Base-by-base conservation (phyloP, 2,797 vertebrate species). In the Sebastes oblongus region DNA sequence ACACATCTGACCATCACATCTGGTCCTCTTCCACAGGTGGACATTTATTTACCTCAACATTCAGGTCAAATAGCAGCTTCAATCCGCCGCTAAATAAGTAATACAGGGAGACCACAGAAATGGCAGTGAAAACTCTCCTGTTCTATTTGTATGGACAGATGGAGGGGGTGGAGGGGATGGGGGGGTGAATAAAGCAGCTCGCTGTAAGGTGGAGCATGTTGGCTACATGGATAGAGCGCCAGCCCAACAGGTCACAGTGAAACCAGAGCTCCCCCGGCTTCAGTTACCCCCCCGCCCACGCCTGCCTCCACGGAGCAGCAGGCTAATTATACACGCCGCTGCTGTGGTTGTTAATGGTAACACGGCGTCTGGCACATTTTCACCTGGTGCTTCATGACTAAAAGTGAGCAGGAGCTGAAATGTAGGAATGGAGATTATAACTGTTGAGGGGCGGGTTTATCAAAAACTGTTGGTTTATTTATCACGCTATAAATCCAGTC, bases 291-390 rank as follows among this genome's bases (percentile, higher is more conserved):
- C 36, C 68, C n/a, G 0, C 39, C 39, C 14, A 39, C 39, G 79
- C 81, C 86, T 64, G 78, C 86, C 78, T 85, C 82, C 68, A 70
- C 73, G 61, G 76, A 79, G 74, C 62, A 75, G 82, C 73, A 3
- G 82, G 87, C 92, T 94, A 94, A 94, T 94, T 91, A 93, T 94
- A 94, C 22, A 89, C 89, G 10, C 78, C 42, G 66, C 88, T 74
- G 80, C 85, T 32, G n/a, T 39, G 89, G 82, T 87, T 87, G 83
- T 86, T 89, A 80, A 83, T 68, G 86, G 83, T 67, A 78, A 78
- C 62, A 75, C 18, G 46, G 42, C 11, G 56, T 69, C 62, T 69
- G 76, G 20, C 81, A 70, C 69, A 76, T 88, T 90, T 86, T 87
- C 90, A 92, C 91, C 90, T 89, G 78, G 65, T 5, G 72, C 66